Base-by-base conservation (phyloP, 2,797 vertebrate genomes). In the Gallinago nigripennis region DNA sequence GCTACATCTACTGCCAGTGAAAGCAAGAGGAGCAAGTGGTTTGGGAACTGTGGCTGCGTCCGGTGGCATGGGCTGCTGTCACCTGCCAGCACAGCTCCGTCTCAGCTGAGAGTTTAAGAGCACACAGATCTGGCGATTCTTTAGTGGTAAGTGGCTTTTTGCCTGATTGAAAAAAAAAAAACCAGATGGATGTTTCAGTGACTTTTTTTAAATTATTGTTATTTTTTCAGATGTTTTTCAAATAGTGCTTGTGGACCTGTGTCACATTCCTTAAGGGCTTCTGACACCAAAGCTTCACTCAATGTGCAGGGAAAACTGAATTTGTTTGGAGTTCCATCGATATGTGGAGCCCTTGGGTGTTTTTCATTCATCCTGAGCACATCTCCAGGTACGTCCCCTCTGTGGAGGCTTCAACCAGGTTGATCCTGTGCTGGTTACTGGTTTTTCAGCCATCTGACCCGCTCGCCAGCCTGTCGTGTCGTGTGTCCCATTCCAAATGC, bases 61-160 rank as follows among this genome's bases (percentile, higher is more conserved):
- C 0, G 0, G 24, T 48, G 76, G 23, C 63, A 30, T 0, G 2
- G 37, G 25, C 63, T 75, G 58, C 60, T 16, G 8, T 56, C 71
- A 8, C 37, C 66, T 88, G 31, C 57, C 61, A 58, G 53, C 57
- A 11, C 41, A 54, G 78, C 46, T 30, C 15, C n/a, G n/a, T 48
- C 53, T 61, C 23, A 18, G 18, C 20, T 46, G 24, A 9, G 13
- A 16, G 10, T 17, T 30, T 43, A n/a, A 50, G 9, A 68, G 16
- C 31, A 25, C 24, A 5, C 3, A 16, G 64, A 18, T 28, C 16
- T 23, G 17, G 8, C 24, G 16, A 5, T 39, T 61, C 12, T 1
- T 69, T 68, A 37, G 5, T 11, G 11, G 11, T 9, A 60, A 91
- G 48, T 53, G 3, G 24, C 25, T 41, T 71, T 72, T 57, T 72